These are phyloP conservation scores for Cryptophagus acutangulus DNA, from an alignment of 2,888 invertebrate species.

Conservation along the genomic window DNA sequence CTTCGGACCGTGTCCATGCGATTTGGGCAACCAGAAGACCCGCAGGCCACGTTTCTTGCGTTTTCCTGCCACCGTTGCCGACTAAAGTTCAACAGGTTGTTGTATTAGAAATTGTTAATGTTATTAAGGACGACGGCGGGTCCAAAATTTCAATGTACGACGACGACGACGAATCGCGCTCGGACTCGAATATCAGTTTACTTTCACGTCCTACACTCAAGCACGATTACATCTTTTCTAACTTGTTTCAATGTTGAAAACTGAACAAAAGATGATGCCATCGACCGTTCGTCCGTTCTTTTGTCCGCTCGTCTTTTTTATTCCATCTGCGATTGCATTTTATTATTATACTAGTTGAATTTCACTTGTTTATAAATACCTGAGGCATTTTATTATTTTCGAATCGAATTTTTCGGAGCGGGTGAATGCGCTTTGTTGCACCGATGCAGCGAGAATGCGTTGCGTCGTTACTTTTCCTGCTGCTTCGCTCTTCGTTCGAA, in stretches of 20 bases:
- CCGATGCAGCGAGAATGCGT: no score
- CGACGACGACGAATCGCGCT: neutral
- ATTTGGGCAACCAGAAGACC: constrained; percentile 24
- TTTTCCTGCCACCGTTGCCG: constrained; percentile 11
- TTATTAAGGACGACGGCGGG: no score
- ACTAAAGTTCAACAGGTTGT: neutral
- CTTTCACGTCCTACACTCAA: no score
- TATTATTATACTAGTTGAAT: neutral
- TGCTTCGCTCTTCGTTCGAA: no score
- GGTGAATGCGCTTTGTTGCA: no score
- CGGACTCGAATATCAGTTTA: no score
- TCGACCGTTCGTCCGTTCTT: constrained; percentile 2
- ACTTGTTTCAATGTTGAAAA: no score
- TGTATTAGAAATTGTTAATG: neutral
- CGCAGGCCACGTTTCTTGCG: constrained; percentile 22
- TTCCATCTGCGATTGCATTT: neutral
- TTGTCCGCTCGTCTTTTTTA: neutral
- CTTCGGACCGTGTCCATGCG: constrained; percentile 23
- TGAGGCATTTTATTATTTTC: neutral
- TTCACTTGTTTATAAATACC: neutral
- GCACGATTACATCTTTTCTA: no score
- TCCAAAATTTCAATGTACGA: neutral
- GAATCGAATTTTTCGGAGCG: no score
- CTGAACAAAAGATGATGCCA: constrained; percentile 3
- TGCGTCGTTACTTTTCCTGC: no score